Percentiles rank a stretch among this genome's conserved stretches.
phyloP scores from a whole-genome alignment of 2,888 invertebrate genomes.

The Agrochola lota region DNA sequence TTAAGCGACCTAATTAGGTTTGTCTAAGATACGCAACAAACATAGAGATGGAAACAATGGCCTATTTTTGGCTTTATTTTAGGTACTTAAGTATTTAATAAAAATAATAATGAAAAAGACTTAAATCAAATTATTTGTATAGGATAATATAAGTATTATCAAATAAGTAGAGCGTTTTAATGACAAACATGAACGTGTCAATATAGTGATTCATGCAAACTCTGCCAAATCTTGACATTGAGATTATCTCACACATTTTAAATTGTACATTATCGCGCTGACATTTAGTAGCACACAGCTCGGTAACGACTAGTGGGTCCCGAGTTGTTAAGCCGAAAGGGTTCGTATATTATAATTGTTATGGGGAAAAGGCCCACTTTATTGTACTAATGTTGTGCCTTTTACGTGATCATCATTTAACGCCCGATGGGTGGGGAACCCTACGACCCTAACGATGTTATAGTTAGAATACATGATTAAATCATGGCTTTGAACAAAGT shows the following conservation, averaged over 20 bases:
- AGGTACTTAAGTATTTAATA: neutral
- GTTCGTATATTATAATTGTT: conserved; percentile 86
- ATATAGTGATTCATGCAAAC: conserved; percentile 10
- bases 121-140: neutral
- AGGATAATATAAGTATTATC: neutral
- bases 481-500: conserved; percentile 59
- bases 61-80: neutral
- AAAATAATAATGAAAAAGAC: neutral
- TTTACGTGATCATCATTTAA: conserved; percentile 84
- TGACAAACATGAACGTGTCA: neutral
- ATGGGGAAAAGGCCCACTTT: conserved; percentile 84
- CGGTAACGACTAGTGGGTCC: conserved; percentile 76
- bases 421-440: conserved; percentile 72
- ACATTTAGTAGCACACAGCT: conserved; percentile 73
- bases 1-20: neutral
- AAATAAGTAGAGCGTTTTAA: neutral
- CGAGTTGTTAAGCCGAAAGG: conserved; percentile 75
- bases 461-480: conserved; percentile 73
- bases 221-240: conserved; percentile 52
- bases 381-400: conserved; percentile 84
- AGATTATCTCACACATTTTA: conserved; percentile 72
- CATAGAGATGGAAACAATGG: neutral
- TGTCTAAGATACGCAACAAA: conserved; percentile 19
- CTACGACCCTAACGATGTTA: conserved; percentile 69
- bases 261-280: conserved; percentile 79